Evolutionary conservation across 2,113 vertebrate species (phyloP).

Genomic region (Pygathrix nemaeus): DNA sequence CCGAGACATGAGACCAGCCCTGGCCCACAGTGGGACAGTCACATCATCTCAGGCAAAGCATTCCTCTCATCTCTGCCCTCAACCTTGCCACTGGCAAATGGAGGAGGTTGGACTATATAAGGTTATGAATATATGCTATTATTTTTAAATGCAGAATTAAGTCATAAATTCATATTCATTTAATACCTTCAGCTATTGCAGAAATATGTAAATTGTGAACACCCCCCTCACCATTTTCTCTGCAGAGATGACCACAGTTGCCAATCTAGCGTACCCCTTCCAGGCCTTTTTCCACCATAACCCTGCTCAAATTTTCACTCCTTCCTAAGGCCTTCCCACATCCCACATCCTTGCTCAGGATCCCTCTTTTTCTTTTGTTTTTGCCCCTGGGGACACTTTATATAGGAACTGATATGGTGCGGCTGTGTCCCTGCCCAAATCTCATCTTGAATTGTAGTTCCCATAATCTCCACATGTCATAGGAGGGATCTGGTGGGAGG

Average conservation of each 20-base stretch:
- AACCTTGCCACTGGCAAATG: background rate
- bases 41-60: background rate
- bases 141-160: background rate
- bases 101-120: background rate
- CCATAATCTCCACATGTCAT: no score
- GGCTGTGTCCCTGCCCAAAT: no score
- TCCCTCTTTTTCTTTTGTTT: background rate
- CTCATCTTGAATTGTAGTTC: no score
- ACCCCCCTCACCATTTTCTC: background rate
- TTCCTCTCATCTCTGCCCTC: background rate
- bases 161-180: background rate
- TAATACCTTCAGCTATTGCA: background rate
- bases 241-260: background rate
- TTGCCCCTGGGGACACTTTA: background rate
- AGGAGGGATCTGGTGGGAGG: no score
- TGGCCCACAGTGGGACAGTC: rapidly evolving
- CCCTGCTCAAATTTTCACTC: background rate
- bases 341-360: background rate
- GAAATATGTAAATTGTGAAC: background rate
- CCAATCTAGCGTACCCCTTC: background rate
- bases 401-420: background rate
- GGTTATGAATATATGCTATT: background rate
- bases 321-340: background rate
- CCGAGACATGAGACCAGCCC: background rate
- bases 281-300: background rate